phyloP scores from a whole-genome alignment of 1,140 invertebrate genomes.

The Cephus cinctus region DNA sequence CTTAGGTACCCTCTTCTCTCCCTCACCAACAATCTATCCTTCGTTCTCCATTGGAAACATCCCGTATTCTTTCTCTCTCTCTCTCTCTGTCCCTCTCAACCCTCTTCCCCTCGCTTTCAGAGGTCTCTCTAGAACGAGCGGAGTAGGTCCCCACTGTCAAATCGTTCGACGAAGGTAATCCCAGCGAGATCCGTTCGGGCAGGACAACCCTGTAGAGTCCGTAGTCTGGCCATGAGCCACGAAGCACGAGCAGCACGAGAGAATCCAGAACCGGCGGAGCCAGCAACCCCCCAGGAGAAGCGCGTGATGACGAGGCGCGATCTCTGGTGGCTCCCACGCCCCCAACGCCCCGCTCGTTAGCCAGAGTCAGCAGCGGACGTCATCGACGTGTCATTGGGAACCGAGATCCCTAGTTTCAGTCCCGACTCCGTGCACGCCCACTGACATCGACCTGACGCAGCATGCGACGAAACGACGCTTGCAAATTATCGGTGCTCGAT shows the following conservation, averaged over 20 bases:
- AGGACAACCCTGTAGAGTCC: constrained; percentile 18
- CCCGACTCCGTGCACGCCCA: constrained; percentile 38
- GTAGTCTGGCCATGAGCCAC: too few relatives aligned
- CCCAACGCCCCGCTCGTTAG: constrained; percentile 56
- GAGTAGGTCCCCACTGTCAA: constrained; percentile 32
- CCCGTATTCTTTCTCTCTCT: constrained; percentile 28
- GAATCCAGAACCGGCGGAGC: constrained; percentile 3
- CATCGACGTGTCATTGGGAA: constrained; percentile 56
- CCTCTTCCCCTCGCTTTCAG: constrained; percentile 24
- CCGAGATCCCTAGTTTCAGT: constrained; percentile 22
- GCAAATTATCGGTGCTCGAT: constrained; percentile 50
- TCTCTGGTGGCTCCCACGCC: constrained; percentile 35
- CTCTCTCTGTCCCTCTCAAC: constrained; percentile 5
- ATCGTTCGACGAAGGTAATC: constrained; percentile 33
- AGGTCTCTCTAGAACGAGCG: constrained; percentile 22
- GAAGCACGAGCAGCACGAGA: too few relatives aligned
- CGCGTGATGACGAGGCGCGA: constrained; percentile 54
- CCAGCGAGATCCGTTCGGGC: constrained; percentile 26
- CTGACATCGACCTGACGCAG: constrained; percentile 49
- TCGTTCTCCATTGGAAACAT: constrained; percentile 9
- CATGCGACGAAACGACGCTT: constrained; percentile 26
- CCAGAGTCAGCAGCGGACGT: constrained; percentile 55
- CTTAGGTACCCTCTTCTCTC: too few relatives aligned
- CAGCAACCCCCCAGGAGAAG: constrained; percentile 19
- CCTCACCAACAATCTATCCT: constrained; percentile 4